A percentile compares a stretch with the other conserved stretches of the same genome.
phyloP scores from a whole-genome alignment of 2,113 vertebrate genomes.

The Spheniscus mendiculus region DNA sequence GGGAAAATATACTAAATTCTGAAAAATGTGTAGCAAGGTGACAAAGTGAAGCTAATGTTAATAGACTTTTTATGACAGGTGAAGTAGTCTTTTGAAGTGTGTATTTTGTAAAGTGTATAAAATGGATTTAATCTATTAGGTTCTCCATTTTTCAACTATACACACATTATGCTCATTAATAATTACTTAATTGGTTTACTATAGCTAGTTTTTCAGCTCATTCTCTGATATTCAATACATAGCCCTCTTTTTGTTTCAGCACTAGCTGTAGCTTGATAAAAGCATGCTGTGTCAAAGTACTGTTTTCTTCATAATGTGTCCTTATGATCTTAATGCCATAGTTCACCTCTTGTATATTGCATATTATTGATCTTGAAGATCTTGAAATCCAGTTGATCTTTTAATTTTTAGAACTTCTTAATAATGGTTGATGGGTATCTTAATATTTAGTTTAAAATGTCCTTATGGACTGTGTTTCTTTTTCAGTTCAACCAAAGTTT shows the following conservation, averaged over 20 bases:
- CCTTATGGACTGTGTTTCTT: neutral
- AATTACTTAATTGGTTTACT: neutral
- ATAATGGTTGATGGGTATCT: neutral
- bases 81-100: neutral
- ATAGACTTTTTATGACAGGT: neutral
- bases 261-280: neutral
- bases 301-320: neutral
- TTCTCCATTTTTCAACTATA: neutral
- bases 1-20: neutral
- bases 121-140: neutral
- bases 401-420: neutral
- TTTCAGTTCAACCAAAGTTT: neutral
- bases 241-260: neutral
- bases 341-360: neutral
- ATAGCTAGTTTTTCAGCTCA: neutral
- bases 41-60: neutral
- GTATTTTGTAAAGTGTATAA: neutral
- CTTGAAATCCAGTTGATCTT: neutral
- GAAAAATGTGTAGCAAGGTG: neutral
- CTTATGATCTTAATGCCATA: neutral
- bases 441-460: neutral
- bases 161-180: neutral
- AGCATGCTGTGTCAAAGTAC: neutral
- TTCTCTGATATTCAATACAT: neutral
- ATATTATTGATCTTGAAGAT: neutral